A percentile compares a stretch with the other conserved stretches of the same genome.
These are phyloP conservation scores for pig (Sus scrofa) DNA, from an alignment of 2,113 vertebrate species.

Conservation along the genomic window T2T-Sscrofa CM000812.6:106105501-106106000, in stretches of 20 bases:
- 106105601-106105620: neutral
- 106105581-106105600: neutral
- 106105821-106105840: neutral
- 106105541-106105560: neutral
- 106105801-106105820: neutral
- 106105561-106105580: neutral
- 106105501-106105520: neutral
- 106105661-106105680: neutral
- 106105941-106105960: neutral
- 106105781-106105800: neutral
- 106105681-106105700: neutral
- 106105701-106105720: neutral
- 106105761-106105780: no score
- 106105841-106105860: neutral
- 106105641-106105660: neutral
- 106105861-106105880: neutral
- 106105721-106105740: neutral
- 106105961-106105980: neutral
- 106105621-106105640: neutral
- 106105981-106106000: neutral
- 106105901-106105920: neutral
- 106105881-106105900: neutral
- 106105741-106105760: no score
- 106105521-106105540: neutral
- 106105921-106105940: neutral